phyloP scores from a whole-genome alignment of 2,113 vertebrate genomes.

The Macrotis lagotis region DNA sequence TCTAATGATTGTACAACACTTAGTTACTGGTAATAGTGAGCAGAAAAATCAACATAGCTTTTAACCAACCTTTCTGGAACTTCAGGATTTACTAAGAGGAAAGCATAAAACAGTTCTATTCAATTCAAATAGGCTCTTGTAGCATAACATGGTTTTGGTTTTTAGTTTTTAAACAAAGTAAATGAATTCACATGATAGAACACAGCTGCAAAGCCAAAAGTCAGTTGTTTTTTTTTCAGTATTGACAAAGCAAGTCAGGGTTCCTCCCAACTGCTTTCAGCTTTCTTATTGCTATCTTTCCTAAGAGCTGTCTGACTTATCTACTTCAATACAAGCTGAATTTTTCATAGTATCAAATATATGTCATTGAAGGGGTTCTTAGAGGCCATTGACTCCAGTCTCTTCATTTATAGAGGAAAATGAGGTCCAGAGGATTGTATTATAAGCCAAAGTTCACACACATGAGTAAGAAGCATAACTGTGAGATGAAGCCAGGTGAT shows the following conservation, averaged over 20 bases:
- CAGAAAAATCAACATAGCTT: neutral
- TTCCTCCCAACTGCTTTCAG: neutral
- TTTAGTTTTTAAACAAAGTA: neutral
- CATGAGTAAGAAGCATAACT: neutral
- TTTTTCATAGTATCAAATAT: neutral
- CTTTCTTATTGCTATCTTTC: neutral
- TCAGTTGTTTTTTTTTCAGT: neutral
- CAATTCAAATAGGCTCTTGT: neutral
- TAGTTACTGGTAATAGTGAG: neutral
- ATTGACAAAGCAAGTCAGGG: neutral
- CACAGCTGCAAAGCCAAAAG: neutral
- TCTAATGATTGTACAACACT: neutral
- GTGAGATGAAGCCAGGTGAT: neutral
- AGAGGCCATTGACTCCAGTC: neutral
- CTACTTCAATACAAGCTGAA: slow-evolving; percentile 13
- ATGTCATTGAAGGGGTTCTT: neutral
- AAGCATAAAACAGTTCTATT: neutral
- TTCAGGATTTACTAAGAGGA: neutral
- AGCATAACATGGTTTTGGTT: neutral
- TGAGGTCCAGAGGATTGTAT: neutral
- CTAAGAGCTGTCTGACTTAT: neutral
- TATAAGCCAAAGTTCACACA: neutral
- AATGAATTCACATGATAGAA: slow-evolving; percentile 27
- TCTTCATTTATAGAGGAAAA: neutral
- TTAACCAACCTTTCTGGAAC: neutral